Evolutionary conservation across 2,113 vertebrate genomes (phyloP), one percentile per base, ranked within the genome.

Genomic region (Acinonyx jubatus): DNA sequence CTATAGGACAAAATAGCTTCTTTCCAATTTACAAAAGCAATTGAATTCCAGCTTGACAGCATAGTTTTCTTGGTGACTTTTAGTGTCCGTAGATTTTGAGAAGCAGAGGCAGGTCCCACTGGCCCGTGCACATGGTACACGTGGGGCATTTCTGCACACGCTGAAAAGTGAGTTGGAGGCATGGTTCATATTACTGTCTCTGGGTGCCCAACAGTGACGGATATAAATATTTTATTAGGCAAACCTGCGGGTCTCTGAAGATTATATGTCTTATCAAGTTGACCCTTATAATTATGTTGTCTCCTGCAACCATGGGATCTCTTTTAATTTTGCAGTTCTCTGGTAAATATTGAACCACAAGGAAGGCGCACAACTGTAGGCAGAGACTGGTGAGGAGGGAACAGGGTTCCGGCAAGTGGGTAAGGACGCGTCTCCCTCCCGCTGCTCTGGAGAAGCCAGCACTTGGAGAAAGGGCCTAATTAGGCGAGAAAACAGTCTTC

Each of bases 241-340:
- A 98, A 98, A 97, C 79, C 98, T 94, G 98, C 98, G 98, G 99
- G 99, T 97, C 98, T 99, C 99, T 99, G 98, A 98, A 99, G 99
- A 99, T 99, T 99, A 98, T 99, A 98, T 99, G 99, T 99, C 99
- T 99, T 98, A 99, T 99, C 99, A 99, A 98, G 96, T 98, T 99
- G 99, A 99, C 99, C 98, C 99, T 99, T 99, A 99, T 99, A 99
- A 99, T 99, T 99, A 99, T 98, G 98, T 96, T 99, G 99, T 99
- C 99, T 99, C 98, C 98, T 92, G 95, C 98, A 98, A 95, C 99
- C 96, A 97, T 98, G 95, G 98, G 99, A 98, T 98, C 95, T 97
- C 99, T 99, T 98, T 98, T 98, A 98, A 98, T 98, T 98, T 98
- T 97, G 96, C 97, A 96, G 98, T 94, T 99, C 98, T 99, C 98